These are phyloP conservation scores for Eurystomus gularis DNA, from an alignment of 2,113 vertebrate genomes.

Conservation along the genomic window DNA sequence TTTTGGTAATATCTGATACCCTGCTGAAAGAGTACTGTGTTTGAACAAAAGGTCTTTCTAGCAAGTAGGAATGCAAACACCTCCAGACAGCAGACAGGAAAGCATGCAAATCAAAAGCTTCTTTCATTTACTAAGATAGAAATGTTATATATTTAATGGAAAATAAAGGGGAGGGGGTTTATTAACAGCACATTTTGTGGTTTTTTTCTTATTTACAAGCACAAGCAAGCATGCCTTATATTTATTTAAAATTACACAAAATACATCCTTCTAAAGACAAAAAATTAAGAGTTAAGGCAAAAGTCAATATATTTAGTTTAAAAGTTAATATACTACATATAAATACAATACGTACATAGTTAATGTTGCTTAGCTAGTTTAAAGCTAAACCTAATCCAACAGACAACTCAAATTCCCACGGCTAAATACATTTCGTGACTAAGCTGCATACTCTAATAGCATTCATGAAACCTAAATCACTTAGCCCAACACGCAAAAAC, in stretches of 20 bases:
- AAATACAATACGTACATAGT: neutral
- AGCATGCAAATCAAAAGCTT: neutral
- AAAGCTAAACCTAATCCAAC: neutral
- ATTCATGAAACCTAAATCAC: neutral
- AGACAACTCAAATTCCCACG: neutral
- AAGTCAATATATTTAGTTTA: neutral
- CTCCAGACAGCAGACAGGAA: neutral
- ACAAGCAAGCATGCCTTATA: neutral
- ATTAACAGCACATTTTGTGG: neutral
- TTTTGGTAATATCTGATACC: neutral
- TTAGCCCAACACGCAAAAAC: neutral
- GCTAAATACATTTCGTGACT: neutral
- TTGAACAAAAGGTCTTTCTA: neutral
- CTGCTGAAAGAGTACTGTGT: neutral
- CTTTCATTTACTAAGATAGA: neutral
- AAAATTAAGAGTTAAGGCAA: neutral
- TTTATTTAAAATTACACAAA: neutral
- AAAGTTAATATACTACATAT: neutral
- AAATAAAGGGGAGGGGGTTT: neutral
- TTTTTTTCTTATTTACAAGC: neutral
- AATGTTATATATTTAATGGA: neutral
- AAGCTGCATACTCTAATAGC: neutral
- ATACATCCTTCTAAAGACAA: neutral
- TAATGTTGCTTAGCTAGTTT: neutral
- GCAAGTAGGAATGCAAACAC: neutral